These are phyloP conservation scores for Isaurus tuberculatus DNA, from an alignment of 92 coral and sea anemone genomes.

Conservation along the genomic window DNA sequence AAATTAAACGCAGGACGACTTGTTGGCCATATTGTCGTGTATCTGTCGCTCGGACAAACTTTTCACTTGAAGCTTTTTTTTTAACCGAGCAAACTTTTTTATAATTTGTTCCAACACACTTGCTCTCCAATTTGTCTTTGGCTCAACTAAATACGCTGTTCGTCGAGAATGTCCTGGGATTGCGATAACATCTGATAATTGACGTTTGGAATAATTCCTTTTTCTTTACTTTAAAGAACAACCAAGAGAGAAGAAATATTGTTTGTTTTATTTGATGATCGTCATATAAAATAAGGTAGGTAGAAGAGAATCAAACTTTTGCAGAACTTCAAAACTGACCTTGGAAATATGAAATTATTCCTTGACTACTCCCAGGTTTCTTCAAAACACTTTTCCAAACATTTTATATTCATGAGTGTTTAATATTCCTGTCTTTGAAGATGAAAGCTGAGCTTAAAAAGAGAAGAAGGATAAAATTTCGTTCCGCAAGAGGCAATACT, in stretches of 20 bases:
- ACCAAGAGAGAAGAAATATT: neutral
- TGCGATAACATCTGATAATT: slow-evolving; percentile 8
- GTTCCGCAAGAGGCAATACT: no score
- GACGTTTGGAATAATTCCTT: neutral
- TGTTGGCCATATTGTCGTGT: neutral
- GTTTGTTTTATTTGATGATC: neutral
- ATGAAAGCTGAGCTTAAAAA: no score
- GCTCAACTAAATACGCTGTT: neutral
- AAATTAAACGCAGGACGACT: neutral
- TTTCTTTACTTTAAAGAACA: neutral
- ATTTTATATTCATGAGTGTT: neutral
- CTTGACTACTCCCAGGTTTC: neutral
- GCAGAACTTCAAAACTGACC: neutral
- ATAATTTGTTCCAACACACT: neutral
- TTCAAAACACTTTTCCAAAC: neutral
- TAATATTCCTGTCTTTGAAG: no score
- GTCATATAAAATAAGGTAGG: slow-evolving; percentile 4
- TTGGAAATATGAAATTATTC: neutral
- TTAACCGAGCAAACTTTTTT: neutral
- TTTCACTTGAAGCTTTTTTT: neutral
- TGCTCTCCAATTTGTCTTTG: neutral
- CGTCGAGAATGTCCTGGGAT: neutral
- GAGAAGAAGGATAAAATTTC: no score
- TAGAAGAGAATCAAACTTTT: neutral
- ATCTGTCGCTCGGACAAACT: neutral